Evolutionary conservation across 2,888 invertebrate species (phyloP).

Genomic region (Xestobium rufovillosum): DNA sequence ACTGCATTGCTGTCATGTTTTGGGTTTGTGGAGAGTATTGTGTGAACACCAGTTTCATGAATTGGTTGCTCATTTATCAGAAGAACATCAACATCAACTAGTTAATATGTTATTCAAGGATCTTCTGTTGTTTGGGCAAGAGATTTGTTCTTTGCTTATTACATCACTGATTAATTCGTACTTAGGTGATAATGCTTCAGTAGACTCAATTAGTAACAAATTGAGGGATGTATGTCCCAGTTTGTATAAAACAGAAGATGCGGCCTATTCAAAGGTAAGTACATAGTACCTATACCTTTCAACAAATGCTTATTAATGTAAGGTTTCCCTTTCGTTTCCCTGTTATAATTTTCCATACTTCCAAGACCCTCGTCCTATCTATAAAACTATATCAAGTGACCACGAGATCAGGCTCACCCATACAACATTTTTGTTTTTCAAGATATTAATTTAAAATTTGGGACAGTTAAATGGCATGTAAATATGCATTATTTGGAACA

Average conservation of each 20-base stretch:
- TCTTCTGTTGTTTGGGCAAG: conserved; percentile 70
- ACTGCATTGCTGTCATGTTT: conserved; percentile 76
- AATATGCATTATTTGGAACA: too few relatives aligned
- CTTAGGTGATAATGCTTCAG: conserved; percentile 89
- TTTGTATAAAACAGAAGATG: conserved; percentile 91
- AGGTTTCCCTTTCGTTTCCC: conserved; percentile 6
- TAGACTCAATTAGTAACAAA: conserved; percentile 82
- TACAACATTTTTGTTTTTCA: too few relatives aligned
- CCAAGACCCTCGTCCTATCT: too few relatives aligned
- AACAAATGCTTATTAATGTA: neutral
- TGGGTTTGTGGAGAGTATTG: conserved; percentile 88
- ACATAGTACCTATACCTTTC: neutral
- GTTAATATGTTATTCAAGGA: conserved; percentile 64
- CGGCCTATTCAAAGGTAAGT: conserved; percentile 83
- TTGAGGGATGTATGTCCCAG: conserved; percentile 88
- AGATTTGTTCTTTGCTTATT: conserved; percentile 67
- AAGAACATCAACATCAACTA: conserved; percentile 57
- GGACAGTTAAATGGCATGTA: too few relatives aligned
- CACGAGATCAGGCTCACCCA: too few relatives aligned
- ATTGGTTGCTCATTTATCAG: conserved; percentile 61
- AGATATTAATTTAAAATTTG: too few relatives aligned
- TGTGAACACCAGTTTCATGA: conserved; percentile 87
- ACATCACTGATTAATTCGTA: conserved; percentile 85
- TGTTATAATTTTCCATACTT: conserved; percentile 1
- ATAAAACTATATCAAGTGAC: too few relatives aligned